Base-by-base conservation (phyloP, 2,888 invertebrate genomes). In the Acanthosepion esculentum region DNA sequence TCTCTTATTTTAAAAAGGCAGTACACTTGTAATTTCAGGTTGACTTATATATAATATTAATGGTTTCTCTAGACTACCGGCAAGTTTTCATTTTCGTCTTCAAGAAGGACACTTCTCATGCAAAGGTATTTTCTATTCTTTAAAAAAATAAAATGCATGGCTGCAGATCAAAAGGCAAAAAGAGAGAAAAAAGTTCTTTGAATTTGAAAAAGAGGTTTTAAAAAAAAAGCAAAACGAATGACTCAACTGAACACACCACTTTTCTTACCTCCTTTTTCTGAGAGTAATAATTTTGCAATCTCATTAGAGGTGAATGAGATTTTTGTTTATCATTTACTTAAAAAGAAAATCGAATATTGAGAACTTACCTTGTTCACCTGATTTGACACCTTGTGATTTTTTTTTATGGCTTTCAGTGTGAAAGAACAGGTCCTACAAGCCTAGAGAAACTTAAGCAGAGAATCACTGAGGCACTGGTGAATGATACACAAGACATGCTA, bases 31-130 rank as follows among this genome's bases (percentile, higher is more conserved):
- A n/a, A 78, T 78, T 78, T 78, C 78, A 78, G n/a, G 78, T n/a
- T 78, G n/a, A 78, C 78, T 78, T 78, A 78, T n/a, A 78, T 78
- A 33, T 33, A 78, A 78, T n/a, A n/a, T 78, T 33, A n/a, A 78
- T 78, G 78, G n/a, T 78, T 78, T 78, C 18, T 78, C n/a, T 78
- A 78, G 78, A 15, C 78, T 33, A 10, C n/a, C n/a, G 18, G 78
- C n/a, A 78, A 78, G 78, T 78, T 78, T 78, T 78, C 33, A 15
- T 78, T 78, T 78, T 78, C 78, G 78, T 78, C 78, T 78, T 33
- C 78, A 8, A 78, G n/a, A n/a, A 78, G 78, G 78, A 78, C 78
- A 78, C 78, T 78, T 78, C 78, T 78, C 78, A 78, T 78, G 78
- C 10, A 78, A 78, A 78, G 78, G 78, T 78, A 78, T 78, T 78